Percentiles rank a stretch among this genome's conserved stretches.
Evolutionary conservation across 2,113 vertebrate genomes (phyloP).

Genomic region (Sturnus vulgaris): DNA sequence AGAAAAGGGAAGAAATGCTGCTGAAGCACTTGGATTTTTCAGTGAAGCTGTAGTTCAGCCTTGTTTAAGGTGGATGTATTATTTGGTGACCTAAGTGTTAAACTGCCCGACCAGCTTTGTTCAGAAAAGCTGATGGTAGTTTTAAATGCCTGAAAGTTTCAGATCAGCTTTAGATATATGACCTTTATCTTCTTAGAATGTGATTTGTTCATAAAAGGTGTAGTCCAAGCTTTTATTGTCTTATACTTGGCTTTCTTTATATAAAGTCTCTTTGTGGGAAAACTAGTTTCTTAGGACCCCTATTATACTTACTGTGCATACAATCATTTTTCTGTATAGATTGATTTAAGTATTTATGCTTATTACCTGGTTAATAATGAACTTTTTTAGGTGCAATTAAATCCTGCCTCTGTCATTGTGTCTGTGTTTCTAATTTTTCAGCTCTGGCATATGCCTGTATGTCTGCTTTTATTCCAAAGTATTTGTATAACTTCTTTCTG

Average conservation of each 20-base stretch:
- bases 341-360: not conserved
- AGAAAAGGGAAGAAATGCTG: not conserved
- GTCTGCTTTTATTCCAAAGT: slow-evolving; percentile 99
- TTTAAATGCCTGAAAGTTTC: not conserved
- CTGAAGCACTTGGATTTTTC: not conserved
- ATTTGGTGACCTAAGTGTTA: not conserved
- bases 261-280: not conserved
- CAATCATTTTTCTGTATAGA: not conserved
- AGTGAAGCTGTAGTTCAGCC: not conserved
- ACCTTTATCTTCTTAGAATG: not conserved
- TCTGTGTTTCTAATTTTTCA: slow-evolving; percentile 59
- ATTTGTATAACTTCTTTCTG: slow-evolving; percentile 97
- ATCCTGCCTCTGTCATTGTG: not conserved
- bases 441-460: slow-evolving; percentile 96
- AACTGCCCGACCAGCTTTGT: not conserved
- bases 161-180: not conserved
- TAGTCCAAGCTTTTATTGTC: not conserved
- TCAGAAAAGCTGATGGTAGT: not conserved
- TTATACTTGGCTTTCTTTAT: not conserved
- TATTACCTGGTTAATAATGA: not conserved
- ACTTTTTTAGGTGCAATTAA: not conserved
- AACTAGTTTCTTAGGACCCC: not conserved
- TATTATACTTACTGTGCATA: not conserved
- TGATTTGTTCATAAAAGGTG: not conserved
- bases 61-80: not conserved